Conservation (phyloP, 2,888 invertebrate species). For the Tanytarsus gracilentus region DNA sequence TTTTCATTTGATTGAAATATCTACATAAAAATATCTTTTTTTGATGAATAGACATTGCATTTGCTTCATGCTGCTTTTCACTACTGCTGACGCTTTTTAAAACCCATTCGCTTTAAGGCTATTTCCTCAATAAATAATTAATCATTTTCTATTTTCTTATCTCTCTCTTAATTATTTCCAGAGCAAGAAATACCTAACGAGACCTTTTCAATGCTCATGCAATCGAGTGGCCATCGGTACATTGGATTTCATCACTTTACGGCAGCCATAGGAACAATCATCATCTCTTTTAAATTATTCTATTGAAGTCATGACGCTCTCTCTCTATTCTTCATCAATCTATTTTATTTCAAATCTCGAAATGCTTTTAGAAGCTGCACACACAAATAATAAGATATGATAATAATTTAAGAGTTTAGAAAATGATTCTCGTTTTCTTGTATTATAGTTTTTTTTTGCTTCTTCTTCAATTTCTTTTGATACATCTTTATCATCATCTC, state of each 20-base stretch:
- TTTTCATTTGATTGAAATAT: conserved; percentile 13
- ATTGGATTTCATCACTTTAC: conserved; percentile 14
- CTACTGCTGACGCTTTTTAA: conserved; percentile 7
- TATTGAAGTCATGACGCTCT: not conserved
- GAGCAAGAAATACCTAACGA: conserved; percentile 26
- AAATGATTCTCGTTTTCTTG: too few species aligned
- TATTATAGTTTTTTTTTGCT: too few species aligned
- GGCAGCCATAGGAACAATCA: conserved; percentile 16
- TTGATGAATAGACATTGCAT: not conserved
- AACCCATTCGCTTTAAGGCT: not conserved
- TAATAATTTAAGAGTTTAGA: too few species aligned
- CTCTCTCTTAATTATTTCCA: not conserved
- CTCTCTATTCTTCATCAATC: not conserved
- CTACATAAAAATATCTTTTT: conserved; percentile 1
- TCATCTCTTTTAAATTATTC: conserved; percentile 10
- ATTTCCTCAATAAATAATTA: not conserved
- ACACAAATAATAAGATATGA: too few species aligned
- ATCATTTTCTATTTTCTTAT: conserved; percentile 1
- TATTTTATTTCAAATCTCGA: too few species aligned
- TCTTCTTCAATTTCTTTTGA: too few species aligned
- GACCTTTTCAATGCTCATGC: conserved; percentile 12
- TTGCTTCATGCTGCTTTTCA: not conserved
- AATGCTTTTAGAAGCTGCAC: too few species aligned
- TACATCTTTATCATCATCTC: too few species aligned
- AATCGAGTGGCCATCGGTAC: conserved; percentile 19